Conservation (phyloP, 2,113 vertebrate genomes). For the Lycocorax pyrrhopterus region DNA sequence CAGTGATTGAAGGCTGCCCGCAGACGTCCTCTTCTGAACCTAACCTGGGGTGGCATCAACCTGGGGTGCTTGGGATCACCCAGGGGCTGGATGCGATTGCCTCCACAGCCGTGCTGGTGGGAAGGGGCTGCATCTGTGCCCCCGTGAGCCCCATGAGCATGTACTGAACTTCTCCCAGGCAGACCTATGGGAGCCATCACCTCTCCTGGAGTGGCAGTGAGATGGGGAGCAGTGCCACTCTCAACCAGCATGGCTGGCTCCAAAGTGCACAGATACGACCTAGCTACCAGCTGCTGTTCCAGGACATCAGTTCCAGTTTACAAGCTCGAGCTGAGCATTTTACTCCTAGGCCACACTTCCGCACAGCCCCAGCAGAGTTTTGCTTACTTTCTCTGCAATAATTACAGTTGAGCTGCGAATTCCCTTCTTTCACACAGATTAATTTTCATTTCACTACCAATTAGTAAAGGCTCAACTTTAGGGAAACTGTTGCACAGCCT, state of each 20-base stretch:
- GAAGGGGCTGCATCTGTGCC: background rate
- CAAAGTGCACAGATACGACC: background rate
- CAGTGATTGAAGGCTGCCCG: background rate
- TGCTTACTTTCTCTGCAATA: background rate
- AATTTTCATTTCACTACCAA: conserved; percentile 36
- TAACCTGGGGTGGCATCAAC: background rate
- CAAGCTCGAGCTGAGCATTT: background rate
- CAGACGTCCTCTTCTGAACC: background rate
- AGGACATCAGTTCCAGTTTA: background rate
- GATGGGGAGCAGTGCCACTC: background rate
- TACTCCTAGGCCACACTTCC: background rate
- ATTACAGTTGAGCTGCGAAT: conserved; percentile 26
- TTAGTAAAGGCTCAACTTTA: conserved; percentile 26
- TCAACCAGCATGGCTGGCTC: background rate
- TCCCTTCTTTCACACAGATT: background rate
- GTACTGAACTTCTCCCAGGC: background rate
- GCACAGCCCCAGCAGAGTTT: background rate
- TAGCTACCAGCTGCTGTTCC: background rate
- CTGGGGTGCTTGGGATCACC: background rate
- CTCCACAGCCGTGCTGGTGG: background rate
- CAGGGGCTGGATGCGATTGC: background rate
- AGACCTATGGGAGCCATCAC: background rate
- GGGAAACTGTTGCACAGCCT: background rate
- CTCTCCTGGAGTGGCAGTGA: background rate
- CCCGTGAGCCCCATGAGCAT: fast-evolving